Base-by-base conservation (phyloP, 2,888 invertebrate genomes). In the Drosophila anomelani region DNA sequence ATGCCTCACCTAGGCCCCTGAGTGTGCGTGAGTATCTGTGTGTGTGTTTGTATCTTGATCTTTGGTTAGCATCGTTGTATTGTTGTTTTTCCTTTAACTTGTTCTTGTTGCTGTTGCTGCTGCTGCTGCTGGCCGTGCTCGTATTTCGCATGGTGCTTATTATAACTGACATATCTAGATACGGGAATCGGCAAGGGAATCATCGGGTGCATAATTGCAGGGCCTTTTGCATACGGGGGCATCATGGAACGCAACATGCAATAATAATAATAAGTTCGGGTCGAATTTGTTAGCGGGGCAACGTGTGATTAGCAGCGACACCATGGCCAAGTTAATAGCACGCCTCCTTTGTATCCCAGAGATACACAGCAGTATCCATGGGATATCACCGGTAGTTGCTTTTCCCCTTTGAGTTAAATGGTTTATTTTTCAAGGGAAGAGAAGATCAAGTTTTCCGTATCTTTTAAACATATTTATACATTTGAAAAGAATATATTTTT, bases 91-190 rank as follows among this genome's bases (percentile, higher is more conserved):
- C 13, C 15, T 23, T 36, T 23, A 36, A 36, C 51, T 53, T 53
- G 51, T 36, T 53, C 9, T 53, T 41, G 39, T 56, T 55, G 43
- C 20, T 47, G 51, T 41, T 61, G 20, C 41, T 51, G 39, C 9
- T 63, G 61, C 32, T 57, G 20, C 58, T 53, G 44, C 23, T 63
- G 61, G 64, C 58, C 57, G 56, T 64, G 78, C 83, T 80, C 81
- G 85, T 84, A 80, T 83, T 80, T 85, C 74, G 67, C 60, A 64
- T 60, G 81, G 79, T 84, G 86, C 86, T 81, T 85, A 83, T 80
- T 81, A 85, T 83, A 83, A 85, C 78, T 80, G 86, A 85, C 86
- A 78, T 81, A 85, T 81, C 86, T 78, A 83, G 81, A 85, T 85
- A 78, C 36, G 73, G 63, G 46, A 72, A 71, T 43, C 71, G 58